Evolutionary conservation across 2,888 invertebrate species (phyloP).

Genomic region (Melieria omissa): DNA sequence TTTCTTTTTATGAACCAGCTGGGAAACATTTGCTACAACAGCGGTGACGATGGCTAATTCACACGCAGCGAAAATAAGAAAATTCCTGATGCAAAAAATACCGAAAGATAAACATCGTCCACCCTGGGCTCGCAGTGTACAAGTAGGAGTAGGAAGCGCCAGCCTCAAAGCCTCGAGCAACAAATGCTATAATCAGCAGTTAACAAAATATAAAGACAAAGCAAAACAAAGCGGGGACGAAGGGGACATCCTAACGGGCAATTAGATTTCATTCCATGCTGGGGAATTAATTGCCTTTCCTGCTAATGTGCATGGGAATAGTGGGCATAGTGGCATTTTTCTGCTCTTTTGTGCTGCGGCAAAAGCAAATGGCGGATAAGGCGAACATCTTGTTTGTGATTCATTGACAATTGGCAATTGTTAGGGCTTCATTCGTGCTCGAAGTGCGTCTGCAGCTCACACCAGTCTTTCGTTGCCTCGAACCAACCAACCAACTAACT

Average conservation of each 20-base stretch:
- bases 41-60: conserved; percentile 41
- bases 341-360: conserved; percentile 10
- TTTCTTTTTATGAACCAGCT: conserved; percentile 68
- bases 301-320: conserved; percentile 30
- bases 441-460: conserved; percentile 3
- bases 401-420: conserved; percentile 56
- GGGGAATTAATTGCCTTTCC: conserved; percentile 62
- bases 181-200: conserved; percentile 65
- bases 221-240: conserved; percentile 34
- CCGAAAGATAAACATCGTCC: conserved; percentile 32
- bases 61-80: conserved; percentile 41
- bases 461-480: not conserved
- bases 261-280: conserved; percentile 65
- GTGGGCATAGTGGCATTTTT: conserved; percentile 44
- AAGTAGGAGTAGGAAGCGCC: conserved; percentile 11
- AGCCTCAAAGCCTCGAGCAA: conserved; percentile 38
- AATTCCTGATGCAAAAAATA: conserved; percentile 39
- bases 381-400: conserved; percentile 42
- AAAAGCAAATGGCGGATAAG: not conserved
- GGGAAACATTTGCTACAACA: conserved; percentile 64
- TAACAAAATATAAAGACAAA: conserved; percentile 60
- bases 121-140: not conserved
- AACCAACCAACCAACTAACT: conserved; percentile 6
- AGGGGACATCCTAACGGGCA: conserved; percentile 59
- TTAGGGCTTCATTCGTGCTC: conserved; percentile 37